Evolutionary conservation across 2,888 invertebrate species (phyloP), one percentile per base, ranked within the genome.

Genomic region (Harpalus rufipes): DNA sequence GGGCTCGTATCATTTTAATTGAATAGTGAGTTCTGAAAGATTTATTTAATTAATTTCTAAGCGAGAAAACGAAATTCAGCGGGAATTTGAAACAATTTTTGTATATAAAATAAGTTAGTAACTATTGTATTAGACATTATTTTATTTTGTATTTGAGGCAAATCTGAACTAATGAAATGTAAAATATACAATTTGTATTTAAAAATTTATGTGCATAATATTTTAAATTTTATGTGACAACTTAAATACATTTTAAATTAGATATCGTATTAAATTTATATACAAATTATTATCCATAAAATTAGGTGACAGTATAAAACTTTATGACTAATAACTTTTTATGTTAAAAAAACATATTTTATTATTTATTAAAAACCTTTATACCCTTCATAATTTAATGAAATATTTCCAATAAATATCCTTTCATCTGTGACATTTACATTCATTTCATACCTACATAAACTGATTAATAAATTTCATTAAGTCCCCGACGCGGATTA

Each of bases 401-500:
- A 3, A 14, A 59, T 16, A 59, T 59, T 16, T 51, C 44, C 44
- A 12, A 12, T 51, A 12, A 10, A 8, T 8, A 10, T 51, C 10
- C 12, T 5, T 32, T 32, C 32, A 32, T 4, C 32, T 32, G 32
- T 32, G 32, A 32, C 32, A 32, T 32, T 32, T 32, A 32, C 1
- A 32, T 32, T 32, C 32, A 32, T 32, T 32, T 32, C 32, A 4
- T 32, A 32, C 5, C 10, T 51, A 51, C 44, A 51, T 12, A 12
- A 12, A 12, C 10, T 51, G 44, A 51, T 68, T 68, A 68, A 39
- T 68, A 68, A 68, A 68, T 63, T 14, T 63, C 21, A 63, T 25
- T 63, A 63, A 63, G 63, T n/a, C 8, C 6, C 14, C 12, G 25
- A 25, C 12, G 18, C 1, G 59, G 59, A 14, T 5, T 51, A 1